Conservation (phyloP, 2,888 invertebrate species). For the Metacarcinus magister region DNA sequence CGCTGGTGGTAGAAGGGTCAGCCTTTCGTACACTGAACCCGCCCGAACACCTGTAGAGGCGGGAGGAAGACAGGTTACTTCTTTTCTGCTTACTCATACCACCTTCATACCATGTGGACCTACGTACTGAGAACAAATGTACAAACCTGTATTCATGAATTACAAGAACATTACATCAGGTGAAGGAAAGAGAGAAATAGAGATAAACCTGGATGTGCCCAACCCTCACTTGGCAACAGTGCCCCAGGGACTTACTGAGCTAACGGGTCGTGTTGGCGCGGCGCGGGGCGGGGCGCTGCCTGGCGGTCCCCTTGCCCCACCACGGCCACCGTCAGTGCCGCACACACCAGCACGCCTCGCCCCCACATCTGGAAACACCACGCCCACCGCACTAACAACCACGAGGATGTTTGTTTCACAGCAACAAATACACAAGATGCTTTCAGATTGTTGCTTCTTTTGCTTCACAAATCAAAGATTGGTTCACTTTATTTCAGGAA, state of each 20-base stretch:
- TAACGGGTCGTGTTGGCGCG: constrained; percentile 44
- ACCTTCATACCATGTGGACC: not conserved
- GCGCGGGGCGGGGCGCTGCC: constrained; percentile 37
- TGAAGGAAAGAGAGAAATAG: not conserved
- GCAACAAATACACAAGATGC: not conserved
- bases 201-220: not conserved
- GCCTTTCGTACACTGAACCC: constrained; percentile 71
- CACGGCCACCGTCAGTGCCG: constrained; percentile 41
- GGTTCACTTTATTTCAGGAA: too few relatives aligned
- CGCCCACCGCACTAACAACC: not conserved
- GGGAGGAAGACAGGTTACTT: not conserved
- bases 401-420: not conserved
- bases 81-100: not conserved
- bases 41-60: constrained; percentile 62
- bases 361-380: not conserved
- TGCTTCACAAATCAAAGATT: not conserved
- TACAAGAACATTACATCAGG: not conserved
- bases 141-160: not conserved
- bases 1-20: not conserved
- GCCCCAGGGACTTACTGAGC: constrained; percentile 33
- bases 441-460: not conserved
- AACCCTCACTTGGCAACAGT: not conserved
- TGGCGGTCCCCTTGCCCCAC: constrained; percentile 49
- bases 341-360: constrained; percentile 27
- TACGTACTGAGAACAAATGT: too few relatives aligned